phyloP scores from a whole-genome alignment of 35 echinoderm and acorn worm genomes.

The Ophioderma brevispina region DNA sequence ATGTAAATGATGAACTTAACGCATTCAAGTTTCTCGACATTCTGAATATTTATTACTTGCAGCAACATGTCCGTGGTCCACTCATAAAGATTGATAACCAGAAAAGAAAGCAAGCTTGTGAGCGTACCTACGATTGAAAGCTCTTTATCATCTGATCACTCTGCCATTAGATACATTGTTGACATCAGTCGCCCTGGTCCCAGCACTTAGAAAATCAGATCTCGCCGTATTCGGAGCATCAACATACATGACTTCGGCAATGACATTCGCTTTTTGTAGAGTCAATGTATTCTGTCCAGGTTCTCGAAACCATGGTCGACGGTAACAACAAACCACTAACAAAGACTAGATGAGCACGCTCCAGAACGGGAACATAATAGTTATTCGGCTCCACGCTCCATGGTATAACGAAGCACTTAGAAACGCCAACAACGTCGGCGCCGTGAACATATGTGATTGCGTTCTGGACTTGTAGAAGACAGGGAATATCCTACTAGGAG shows the following conservation, averaged over 20 bases:
- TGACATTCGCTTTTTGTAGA: slow-evolving; percentile 13
- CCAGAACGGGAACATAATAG: not conserved
- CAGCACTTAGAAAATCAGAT: not conserved
- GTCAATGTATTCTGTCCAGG: not conserved
- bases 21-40: not conserved
- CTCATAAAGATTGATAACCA: slow-evolving; percentile 25
- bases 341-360: not conserved
- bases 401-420: not conserved
- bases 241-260: not conserved
- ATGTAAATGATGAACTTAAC: not conserved
- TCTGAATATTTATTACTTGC: not conserved
- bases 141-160: slow-evolving; percentile 16
- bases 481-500: not conserved
- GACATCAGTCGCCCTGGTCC: slow-evolving; percentile 23
- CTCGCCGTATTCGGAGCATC: slow-evolving; percentile 2
- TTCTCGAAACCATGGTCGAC: slow-evolving; percentile 4
- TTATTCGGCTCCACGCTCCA: not conserved
- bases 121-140: not conserved
- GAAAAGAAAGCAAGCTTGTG: not conserved
- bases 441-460: not conserved
- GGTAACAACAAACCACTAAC: not conserved
- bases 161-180: slow-evolving; percentile 8
- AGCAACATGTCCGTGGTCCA: slow-evolving; percentile 32
- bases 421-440: not conserved
- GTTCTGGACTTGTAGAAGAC: not conserved